Conservation (phyloP, 2,113 vertebrate species). For the Grammomys surdaster region DNA sequence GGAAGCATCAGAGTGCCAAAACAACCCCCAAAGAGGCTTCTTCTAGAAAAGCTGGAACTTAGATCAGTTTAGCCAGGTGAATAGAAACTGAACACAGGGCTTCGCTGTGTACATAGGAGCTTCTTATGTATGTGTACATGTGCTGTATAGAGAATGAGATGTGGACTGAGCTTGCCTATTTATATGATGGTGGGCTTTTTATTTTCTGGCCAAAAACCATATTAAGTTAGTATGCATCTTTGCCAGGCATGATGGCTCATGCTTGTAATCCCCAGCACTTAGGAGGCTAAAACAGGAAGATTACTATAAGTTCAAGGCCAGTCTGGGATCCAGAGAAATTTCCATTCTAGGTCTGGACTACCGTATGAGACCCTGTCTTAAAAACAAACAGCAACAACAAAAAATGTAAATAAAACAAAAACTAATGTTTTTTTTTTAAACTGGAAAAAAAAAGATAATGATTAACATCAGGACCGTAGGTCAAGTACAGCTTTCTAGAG, state of each 20-base stretch:
- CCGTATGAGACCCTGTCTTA: not conserved
- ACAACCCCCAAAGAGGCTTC: not conserved
- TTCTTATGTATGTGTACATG: not conserved
- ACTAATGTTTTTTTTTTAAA: too few relatives aligned
- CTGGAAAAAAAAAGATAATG: not conserved
- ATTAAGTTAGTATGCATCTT: not conserved
- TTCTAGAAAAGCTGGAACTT: not conserved
- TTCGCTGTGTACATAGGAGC: not conserved
- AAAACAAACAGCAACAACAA: not conserved
- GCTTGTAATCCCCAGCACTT: not conserved
- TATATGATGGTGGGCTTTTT: not conserved
- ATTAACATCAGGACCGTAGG: not conserved
- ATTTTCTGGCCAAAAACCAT: not conserved
- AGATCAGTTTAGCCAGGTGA: not conserved
- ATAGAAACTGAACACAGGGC: not conserved
- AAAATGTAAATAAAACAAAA: not conserved
- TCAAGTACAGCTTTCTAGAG: not conserved
- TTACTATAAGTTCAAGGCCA: not conserved
- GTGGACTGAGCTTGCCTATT: not conserved
- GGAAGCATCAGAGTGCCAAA: not conserved
- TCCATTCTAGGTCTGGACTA: not conserved
- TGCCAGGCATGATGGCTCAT: not conserved
- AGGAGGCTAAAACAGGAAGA: not conserved
- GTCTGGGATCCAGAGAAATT: not conserved
- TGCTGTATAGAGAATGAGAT: not conserved